phyloP scores from a whole-genome alignment of 2,888 invertebrate species.

The Pristionchus fissidentatus region DNA sequence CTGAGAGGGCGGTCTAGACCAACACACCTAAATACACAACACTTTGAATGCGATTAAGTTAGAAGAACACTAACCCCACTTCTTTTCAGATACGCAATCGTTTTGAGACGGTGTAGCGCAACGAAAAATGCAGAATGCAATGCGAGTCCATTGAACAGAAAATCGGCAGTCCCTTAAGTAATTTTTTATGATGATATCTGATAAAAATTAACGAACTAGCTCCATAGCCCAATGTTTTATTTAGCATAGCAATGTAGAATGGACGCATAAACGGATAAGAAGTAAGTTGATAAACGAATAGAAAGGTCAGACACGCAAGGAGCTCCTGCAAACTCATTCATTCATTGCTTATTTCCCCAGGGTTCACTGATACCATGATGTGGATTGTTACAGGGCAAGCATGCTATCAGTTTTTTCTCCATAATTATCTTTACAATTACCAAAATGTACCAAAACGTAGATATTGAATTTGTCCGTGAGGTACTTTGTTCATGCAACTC shows the following conservation, averaged over 20 bases:
- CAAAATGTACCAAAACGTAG: no score
- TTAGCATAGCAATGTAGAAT: not conserved
- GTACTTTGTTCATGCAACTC: no score
- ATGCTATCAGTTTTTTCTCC: no score
- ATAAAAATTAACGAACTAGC: not conserved
- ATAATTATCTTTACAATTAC: no score
- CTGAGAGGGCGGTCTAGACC: no score
- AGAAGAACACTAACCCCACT: not conserved
- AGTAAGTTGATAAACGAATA: not conserved
- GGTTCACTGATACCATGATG: no score
- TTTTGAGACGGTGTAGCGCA: not conserved
- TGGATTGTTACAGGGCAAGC: no score
- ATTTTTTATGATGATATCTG: no score
- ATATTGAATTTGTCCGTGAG: no score
- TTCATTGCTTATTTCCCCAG: no score
- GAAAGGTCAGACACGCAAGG: not conserved
- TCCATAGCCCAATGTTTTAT: not conserved
- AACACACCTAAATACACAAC: no score
- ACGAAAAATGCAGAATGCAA: slow-evolving; percentile 5
- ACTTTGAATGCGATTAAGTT: not conserved
- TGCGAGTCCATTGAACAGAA: not conserved
- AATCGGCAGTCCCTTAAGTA: not conserved
- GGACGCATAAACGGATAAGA: not conserved
- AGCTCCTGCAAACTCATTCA: not conserved
- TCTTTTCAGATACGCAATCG: not conserved